phyloP scores from a whole-genome alignment of 2,797 vertebrate species.

The Heterohyrax brucei region DNA sequence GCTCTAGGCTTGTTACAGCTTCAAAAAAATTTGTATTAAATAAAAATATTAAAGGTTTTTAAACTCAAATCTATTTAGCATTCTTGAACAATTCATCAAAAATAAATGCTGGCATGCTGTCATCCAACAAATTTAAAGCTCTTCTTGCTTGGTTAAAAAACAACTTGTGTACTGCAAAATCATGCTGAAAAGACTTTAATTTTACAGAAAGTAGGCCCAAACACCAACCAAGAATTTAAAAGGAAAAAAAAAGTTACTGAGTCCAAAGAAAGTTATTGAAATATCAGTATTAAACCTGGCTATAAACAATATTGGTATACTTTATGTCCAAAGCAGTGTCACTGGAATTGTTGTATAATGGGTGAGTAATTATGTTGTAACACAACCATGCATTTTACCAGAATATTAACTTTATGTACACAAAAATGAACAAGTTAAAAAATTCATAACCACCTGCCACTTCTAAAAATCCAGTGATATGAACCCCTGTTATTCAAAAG shows the following conservation, averaged over 20 bases:
- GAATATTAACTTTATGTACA: slow-evolving; percentile 78
- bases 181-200: slow-evolving; percentile 10
- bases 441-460: slow-evolving; percentile 79
- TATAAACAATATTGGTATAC: slow-evolving; percentile 23
- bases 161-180: neutral
- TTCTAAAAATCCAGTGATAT: slow-evolving; percentile 69
- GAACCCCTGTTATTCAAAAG: slow-evolving; percentile 89
- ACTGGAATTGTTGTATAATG: slow-evolving; percentile 38
- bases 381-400: slow-evolving; percentile 72
- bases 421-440: slow-evolving; percentile 80
- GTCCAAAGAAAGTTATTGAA: slow-evolving; percentile 47
- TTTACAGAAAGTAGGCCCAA: slow-evolving; percentile 28
- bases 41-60: slow-evolving; percentile 42
- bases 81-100: slow-evolving; percentile 31
- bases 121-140: slow-evolving; percentile 56
- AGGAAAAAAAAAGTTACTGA: neutral
- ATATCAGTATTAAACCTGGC: slow-evolving; percentile 60
- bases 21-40: slow-evolving; percentile 21
- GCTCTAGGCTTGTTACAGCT: neutral
- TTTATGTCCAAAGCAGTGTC: slow-evolving; percentile 35
- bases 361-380: slow-evolving; percentile 71
- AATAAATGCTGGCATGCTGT: slow-evolving; percentile 14
- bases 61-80: slow-evolving; percentile 4
- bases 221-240: neutral
- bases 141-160: neutral